A percentile compares a stretch with the other conserved stretches of the same genome.
Conservation (phyloP, 1,140 invertebrate species). For the Diorhabda carinulata region DNA sequence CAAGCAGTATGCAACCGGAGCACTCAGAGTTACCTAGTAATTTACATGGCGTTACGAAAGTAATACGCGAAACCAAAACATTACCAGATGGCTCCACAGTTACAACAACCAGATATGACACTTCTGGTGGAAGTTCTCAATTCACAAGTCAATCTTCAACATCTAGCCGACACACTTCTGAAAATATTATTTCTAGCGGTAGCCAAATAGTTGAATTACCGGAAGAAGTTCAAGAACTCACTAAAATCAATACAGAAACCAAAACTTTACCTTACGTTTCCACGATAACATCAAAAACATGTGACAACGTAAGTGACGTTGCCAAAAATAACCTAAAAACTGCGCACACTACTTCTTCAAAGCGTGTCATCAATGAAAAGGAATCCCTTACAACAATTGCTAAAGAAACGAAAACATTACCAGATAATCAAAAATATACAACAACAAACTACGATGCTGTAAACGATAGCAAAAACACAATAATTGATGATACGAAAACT, state of each 20-base stretch:
- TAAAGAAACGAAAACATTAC: slow-evolving; percentile 5
- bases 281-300: slow-evolving; percentile 59
- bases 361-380: neutral
- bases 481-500: neutral
- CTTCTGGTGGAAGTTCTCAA: slow-evolving; percentile 44
- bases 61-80: slow-evolving; percentile 57
- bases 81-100: slow-evolving; percentile 61
- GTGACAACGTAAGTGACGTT: slow-evolving; percentile 53
- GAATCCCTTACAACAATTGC: neutral
- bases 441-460: neutral
- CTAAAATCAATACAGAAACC: slow-evolving; percentile 59
- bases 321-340: neutral
- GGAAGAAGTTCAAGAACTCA: slow-evolving; percentile 47
- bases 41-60: slow-evolving; percentile 54
- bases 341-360: slow-evolving; percentile 7
- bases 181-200: neutral
- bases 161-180: neutral
- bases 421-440: neutral
- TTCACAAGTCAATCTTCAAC: neutral
- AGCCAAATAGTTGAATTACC: slow-evolving; percentile 4
- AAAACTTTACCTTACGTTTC: slow-evolving; percentile 61
- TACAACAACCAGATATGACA: slow-evolving; percentile 61
- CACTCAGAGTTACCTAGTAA: slow-evolving; percentile 24
- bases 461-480: neutral
- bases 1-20: neutral